Percentiles rank a stretch among this genome's conserved stretches.
Conservation (phyloP, 2,113 vertebrate species). For the Glaucidium brasilianum region DNA sequence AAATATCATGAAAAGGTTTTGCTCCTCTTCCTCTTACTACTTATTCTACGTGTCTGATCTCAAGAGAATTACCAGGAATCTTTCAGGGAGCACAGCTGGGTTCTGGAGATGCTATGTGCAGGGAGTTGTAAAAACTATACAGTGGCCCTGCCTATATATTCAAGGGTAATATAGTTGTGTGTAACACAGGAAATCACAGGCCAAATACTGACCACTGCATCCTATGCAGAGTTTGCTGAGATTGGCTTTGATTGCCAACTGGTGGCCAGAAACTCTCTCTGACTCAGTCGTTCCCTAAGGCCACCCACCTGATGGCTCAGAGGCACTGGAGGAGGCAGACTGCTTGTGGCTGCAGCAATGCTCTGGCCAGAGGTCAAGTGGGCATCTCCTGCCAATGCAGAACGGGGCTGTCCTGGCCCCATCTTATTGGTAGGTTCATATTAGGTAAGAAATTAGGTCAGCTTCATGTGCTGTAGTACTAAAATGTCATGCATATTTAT, state of each 20-base stretch:
- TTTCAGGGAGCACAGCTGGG: neutral
- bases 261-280: neutral
- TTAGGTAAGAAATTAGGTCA: neutral
- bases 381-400: neutral
- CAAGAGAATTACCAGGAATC: neutral
- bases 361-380: neutral
- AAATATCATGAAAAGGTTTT: neutral
- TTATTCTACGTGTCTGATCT: neutral
- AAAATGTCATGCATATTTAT: neutral
- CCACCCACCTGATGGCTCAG: slow-evolving; percentile 3
- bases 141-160: neutral
- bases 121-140: neutral
- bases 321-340: neutral
- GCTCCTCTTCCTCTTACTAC: neutral
- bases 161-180: neutral
- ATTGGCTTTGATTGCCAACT: neutral
- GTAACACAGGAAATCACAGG: neutral
- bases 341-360: neutral
- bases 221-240: neutral
- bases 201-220: neutral
- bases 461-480: neutral
- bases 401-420: neutral
- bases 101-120: neutral
- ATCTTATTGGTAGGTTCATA: neutral
- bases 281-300: neutral